Conservation (phyloP, 2,888 invertebrate genomes). For the Tenodera sinensis region DNA sequence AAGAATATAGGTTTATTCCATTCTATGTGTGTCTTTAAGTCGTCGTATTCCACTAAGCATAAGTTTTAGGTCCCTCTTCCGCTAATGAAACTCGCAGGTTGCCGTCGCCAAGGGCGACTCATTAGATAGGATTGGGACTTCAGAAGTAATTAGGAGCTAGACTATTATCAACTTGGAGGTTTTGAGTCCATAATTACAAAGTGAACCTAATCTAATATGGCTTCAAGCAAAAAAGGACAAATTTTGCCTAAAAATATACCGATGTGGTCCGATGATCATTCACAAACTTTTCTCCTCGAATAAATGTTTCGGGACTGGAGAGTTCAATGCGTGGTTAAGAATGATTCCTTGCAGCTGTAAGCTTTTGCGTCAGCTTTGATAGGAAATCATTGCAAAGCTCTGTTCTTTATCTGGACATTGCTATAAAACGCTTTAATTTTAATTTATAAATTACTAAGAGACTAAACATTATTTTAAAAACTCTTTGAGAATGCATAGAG, state of each 20-base stretch:
- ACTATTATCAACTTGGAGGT: background rate
- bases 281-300: background rate
- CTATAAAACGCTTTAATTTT: too few relatives aligned
- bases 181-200: conserved; percentile 1
- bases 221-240: background rate
- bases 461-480: too few relatives aligned
- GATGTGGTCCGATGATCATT: background rate
- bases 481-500: too few relatives aligned
- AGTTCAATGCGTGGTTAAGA: background rate
- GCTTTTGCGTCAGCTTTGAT: too few relatives aligned
- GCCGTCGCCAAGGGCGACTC: background rate
- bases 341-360: too few relatives aligned
- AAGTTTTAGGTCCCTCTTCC: background rate
- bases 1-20: too few relatives aligned
- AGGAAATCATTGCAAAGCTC: too few relatives aligned
- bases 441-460: too few relatives aligned
- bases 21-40: too few relatives aligned
- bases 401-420: too few relatives aligned
- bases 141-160: background rate
- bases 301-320: background rate
- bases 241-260: background rate
- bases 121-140: conserved; percentile 9
- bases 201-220: conserved; percentile 2
- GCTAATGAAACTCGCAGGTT: background rate
- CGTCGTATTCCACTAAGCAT: background rate